Base-by-base conservation (phyloP, 2,888 invertebrate genomes). In the Cryptocheilus praepositus region DNA sequence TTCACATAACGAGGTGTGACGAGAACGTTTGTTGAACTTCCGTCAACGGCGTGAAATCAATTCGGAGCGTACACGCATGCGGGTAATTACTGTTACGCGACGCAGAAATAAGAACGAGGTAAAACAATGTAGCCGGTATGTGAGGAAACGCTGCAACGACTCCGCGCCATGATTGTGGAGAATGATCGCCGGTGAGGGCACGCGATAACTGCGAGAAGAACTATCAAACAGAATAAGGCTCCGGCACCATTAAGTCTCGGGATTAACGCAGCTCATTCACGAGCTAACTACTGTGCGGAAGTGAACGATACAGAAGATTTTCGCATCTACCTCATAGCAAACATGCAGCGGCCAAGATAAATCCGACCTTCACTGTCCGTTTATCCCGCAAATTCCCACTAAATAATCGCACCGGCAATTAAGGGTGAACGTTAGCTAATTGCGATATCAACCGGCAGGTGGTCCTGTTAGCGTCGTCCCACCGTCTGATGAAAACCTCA, bases 51-150 rank as follows among this genome's bases (percentile, higher is more conserved):
- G 68, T 15, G 44, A 52, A 59, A 60, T 65, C 61, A 28, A 57
- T 65, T 53, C 49, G 51, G 7, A 11, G 36, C 53, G 57, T 21
- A 63, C 49, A 25, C 51, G 49, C 52, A 69, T 72, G 67, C 64
- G 74, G 71, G 74, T 55, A 69, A 67, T 71, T 61, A 74, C 74
- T 56, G 77, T 77, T 74, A 74, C 22, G 18, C 43, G 54, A n/a
- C 22, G n/a, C 11, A 28, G 28, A 49, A 49, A 54, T 53, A 57
- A 60, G 59, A 49, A 69, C 69, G 69, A 60, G 58, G 67, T 70
- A 76, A 69, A 59, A 67, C 51, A 64, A 75, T 69, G 75, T 73
- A n/a, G 49, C 49, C 16, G 19, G 49, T 4, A 49, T 11, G 36
- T 36, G 7, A 11, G 25, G 36, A 36, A 36, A 7, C 8, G 8